Base-by-base conservation (phyloP, 2,113 vertebrate species). In the Heloderma charlesbogerti region DNA sequence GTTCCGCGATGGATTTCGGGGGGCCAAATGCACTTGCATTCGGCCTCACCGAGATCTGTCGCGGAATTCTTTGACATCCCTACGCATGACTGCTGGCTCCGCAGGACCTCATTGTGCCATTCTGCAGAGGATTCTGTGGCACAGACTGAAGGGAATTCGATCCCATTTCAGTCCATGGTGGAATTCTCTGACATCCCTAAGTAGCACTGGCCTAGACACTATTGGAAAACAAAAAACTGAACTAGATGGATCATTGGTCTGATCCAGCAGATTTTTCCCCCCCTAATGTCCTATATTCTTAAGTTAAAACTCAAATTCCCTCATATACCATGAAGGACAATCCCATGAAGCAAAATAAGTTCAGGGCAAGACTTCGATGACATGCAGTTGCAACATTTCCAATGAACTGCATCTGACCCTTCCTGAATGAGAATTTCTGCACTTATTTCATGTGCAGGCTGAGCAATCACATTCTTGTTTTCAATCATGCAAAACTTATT, bases 401-500 rank as follows among this genome's bases (percentile, higher is more conserved):
- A 29, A 22, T 71, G 27, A 63, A 63, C 84, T 27, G 45, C 54
- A 72, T 40, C 2, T 43, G 67, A 72, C 88, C 81, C 67, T 83
- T 16, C 34, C 6, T 63, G 89, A 85, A 51, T 2, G 40, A 77
- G 60, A n/a, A 5, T 54, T 77, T 89, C n/a, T 40, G 1, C 67
- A 79, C 92, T 95, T 93, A 95, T 91, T 93, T 93, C 45, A 34
- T 90, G 79, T 90, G 48, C 12, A 89, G 60, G 43, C 69, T 80
- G 84, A 90, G 45, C 45, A 93, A 91, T 86, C 92, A 92, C 92
- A 93, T n/a, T 34, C 40, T 10, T 88, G 3, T 72, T 60, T 94
- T 96, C 40, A 88, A 90, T n/a, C 74, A 63, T 3, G 40, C 86
- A 93, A 87, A 94, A 77, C 66, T 66, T 92, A 92, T 94, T 92